Base-by-base conservation (phyloP, 2,797 vertebrate genomes). In the Argya squamiceps region DNA sequence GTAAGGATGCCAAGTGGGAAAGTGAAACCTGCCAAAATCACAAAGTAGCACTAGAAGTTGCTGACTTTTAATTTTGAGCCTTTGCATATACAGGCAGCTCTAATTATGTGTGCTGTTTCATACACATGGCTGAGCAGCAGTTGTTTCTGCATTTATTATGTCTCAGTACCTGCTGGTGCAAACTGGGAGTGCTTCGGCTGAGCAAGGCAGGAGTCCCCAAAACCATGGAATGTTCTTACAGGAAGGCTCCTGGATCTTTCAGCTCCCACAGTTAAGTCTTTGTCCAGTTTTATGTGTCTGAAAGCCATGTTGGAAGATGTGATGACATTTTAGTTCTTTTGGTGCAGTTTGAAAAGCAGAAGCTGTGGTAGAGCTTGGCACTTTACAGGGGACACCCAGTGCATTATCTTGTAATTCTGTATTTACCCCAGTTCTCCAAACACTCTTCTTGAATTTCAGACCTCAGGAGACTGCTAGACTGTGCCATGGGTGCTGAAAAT, bases 11-110 rank as follows among this genome's bases (percentile, higher is more conserved):
- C 93, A 95, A 71, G 55, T 43, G 74, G 83, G 69, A 92, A 93
- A 73, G 69, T 6, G 21, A 94, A 76, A 81, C 65, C 50, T 93
- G 88, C 91, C 89, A 91, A 84, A 93, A 89, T 55, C 53, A 62
- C 27, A 26, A 56, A 73, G 44, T 53, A 78, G 39, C 75, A 29
- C 78, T 44, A 55, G 64, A 93, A 94, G 84, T 93, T 89, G 88
- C 86, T 95, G 87, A 94, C 77, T 88, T 70, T 79, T 77, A 37
- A 77, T 96, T 92, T 79, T 36, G 52, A 67, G 70, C 59, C 37
- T 63, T 87, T 80, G 78, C 50, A 43, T 74, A 49, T 34, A 12
- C 49, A 76, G 58, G 32, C 77, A 59, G 44, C 81, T 87, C 50
- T 94, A 78, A 78, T 88, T 63, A 44, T 26, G 27, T 75, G 10